Evolutionary conservation across 2,113 vertebrate species (phyloP).

Genomic region (Ictidomys tridecemlineatus): DNA sequence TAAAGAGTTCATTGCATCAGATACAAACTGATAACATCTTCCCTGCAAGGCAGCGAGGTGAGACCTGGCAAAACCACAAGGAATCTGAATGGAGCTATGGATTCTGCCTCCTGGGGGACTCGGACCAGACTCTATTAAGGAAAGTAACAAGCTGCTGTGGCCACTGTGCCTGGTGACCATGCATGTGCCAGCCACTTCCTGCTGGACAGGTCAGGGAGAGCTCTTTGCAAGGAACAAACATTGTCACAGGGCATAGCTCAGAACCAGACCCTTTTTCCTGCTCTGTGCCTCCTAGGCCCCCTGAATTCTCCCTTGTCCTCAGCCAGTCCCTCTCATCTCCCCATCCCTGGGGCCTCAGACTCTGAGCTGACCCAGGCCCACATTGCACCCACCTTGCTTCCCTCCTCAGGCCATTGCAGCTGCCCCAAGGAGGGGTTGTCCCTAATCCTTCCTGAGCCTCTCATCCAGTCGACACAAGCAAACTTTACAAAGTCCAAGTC

Average conservation of each 20-base stretch:
- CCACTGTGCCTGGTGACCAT: background rate
- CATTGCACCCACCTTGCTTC: accelerated
- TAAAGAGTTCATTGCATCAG: slow-evolving; percentile 68
- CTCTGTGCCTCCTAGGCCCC: background rate
- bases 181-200: slow-evolving; percentile 29
- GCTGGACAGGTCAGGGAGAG: background rate
- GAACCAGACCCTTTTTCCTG: background rate
- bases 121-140: background rate
- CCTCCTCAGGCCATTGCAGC: background rate
- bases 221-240: background rate
- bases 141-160: slow-evolving; percentile 8
- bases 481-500: slow-evolving; percentile 20
- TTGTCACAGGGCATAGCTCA: background rate
- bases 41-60: background rate
- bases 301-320: background rate
- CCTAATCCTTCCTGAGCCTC: background rate
- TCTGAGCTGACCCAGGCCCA: background rate
- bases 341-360: background rate
- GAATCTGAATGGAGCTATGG: background rate
- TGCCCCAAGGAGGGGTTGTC: background rate
- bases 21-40: slow-evolving; percentile 60
- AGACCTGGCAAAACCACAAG: background rate
- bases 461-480: background rate
- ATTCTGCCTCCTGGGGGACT: background rate
- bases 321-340: background rate